phyloP scores from a whole-genome alignment of 1,140 invertebrate species.

The Nasonia vitripennis region DNA sequence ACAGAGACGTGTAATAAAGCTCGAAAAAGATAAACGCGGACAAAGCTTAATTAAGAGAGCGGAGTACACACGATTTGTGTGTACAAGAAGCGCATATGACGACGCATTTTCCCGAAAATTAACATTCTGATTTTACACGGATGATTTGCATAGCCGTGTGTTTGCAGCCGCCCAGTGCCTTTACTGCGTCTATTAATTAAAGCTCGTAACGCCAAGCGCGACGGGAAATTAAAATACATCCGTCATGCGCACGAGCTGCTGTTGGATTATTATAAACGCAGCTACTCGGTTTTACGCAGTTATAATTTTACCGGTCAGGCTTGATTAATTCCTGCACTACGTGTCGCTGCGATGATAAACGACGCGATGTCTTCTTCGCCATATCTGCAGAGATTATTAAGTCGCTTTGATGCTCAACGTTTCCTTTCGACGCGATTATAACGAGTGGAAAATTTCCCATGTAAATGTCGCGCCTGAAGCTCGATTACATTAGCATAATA shows the following conservation, averaged over 20 bases:
- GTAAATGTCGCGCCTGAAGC: no score
- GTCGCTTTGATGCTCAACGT: no score
- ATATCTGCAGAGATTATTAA: no score
- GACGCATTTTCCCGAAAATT: slow-evolving; percentile 20
- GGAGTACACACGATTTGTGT: no score
- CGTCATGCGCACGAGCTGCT: not conserved
- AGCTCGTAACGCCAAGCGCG: slow-evolving; percentile 11
- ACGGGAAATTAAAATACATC: slow-evolving; percentile 47
- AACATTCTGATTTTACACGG: slow-evolving; percentile 35
- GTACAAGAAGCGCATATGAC: not conserved
- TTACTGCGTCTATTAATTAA: slow-evolving; percentile 40
- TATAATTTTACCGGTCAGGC: not conserved
- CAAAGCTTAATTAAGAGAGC: no score
- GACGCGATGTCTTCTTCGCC: no score
- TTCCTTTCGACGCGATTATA: no score
- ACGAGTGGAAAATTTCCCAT: not conserved
- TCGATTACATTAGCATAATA: not conserved
- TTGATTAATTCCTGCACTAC: not conserved
- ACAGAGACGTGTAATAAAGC: no score
- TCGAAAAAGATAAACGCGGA: no score
- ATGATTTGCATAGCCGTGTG: slow-evolving; percentile 27
- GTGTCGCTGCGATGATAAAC: no score
- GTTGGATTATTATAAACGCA: slow-evolving; percentile 2
- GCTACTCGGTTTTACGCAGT: not conserved
- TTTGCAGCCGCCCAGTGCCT: slow-evolving; percentile 1